A percentile compares a stretch with the other conserved stretches of the same genome.
Evolutionary conservation across 1,140 invertebrate genomes (phyloP).

Genomic region (Ceratosolen fusciceps): DNA sequence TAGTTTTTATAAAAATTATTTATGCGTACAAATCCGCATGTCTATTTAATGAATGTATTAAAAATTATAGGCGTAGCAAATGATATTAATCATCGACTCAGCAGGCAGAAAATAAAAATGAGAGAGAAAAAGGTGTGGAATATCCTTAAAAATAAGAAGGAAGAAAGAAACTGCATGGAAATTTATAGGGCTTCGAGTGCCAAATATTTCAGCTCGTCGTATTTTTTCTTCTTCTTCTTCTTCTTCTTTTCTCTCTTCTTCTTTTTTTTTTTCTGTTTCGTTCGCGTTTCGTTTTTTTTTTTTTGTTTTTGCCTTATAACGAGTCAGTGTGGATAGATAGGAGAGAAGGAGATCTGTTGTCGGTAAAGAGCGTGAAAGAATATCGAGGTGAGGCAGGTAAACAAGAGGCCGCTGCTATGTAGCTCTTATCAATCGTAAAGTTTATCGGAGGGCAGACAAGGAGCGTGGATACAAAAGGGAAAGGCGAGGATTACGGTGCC

Average conservation of each 20-base stretch:
- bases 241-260: no score
- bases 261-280: no score
- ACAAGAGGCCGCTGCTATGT: not conserved
- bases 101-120: not conserved
- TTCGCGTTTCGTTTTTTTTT: no score
- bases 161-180: not conserved
- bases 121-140: not conserved
- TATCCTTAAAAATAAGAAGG: not conserved
- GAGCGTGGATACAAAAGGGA: not conserved
- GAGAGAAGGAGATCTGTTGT: not conserved
- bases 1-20: not conserved
- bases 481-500: not conserved
- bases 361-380: not conserved
- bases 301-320: no score
- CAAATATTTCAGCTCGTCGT: conserved; percentile 15
- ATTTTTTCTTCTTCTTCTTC: no score
- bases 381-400: not conserved
- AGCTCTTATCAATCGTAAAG: conserved; percentile 4
- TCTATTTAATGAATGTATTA: no score
- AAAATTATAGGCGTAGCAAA: not conserved
- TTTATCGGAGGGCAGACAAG: not conserved
- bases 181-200: conserved; percentile 20
- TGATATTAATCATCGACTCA: not conserved
- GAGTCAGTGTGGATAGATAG: not conserved
- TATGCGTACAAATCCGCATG: no score